Base-by-base conservation (phyloP, 2,888 invertebrate species). In the Andrena hattorfiana region DNA sequence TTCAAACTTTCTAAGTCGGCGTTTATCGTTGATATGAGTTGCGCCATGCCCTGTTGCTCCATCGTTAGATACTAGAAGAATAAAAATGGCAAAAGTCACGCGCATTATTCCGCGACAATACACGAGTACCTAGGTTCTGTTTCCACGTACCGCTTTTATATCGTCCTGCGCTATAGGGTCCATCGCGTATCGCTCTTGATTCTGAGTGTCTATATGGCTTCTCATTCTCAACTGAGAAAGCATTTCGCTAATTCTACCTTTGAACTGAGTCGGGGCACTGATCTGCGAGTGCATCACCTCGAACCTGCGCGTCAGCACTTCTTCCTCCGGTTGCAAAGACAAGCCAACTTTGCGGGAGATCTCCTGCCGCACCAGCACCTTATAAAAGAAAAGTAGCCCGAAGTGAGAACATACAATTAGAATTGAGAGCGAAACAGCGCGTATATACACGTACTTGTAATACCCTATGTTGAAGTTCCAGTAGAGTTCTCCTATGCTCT, bases 171-270 rank as follows among this genome's bases (percentile, higher is more conserved):
- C 94, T 62, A 94, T 93, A 2, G 95, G 94, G 91, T 98, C 98
- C 93, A 99, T 96, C 77, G 97, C 96, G 91, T 98, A 99, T 77
- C 96, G 95, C 89, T 97, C 97, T 60, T 96, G 96, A 6, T 95
- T 94, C 20, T 95, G 95, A 60, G 95, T 95, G 73, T 95, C 94
- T 77, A 95, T 93, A 56, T 94, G 94, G 77, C 96, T 95, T 88
- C 97, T 96, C 93, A 98, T 96, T 77, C 97, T 95, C 89, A 98
- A 97, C 87, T 98, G 98, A 20, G 98, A 98, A 86, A 98, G 95
- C 90, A 99, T 94, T 94, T 99, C 99, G 94, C 98, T 98, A 75
- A 99, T 95, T 72, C 98, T 97, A 78, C 98, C 98, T 97, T 98
- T 98, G 92, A 98, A 98, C 88, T 99, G 97, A 56, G 98, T 98